Conservation (phyloP, 2,113 vertebrate genomes). For the Chloroceryle aenea region DNA sequence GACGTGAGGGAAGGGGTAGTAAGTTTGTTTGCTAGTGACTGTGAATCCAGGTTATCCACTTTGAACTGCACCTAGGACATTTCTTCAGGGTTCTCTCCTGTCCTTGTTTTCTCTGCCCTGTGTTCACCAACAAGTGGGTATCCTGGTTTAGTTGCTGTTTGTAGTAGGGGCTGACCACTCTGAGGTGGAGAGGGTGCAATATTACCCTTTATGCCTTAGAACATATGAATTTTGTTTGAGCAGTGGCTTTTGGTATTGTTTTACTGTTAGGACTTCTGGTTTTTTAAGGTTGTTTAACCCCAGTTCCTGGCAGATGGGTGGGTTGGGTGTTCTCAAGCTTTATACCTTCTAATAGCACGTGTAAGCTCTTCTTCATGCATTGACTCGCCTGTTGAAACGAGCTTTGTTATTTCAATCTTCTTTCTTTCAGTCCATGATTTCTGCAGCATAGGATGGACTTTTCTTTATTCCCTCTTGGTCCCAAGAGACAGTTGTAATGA, state of each 20-base stretch:
- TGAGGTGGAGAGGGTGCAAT: not conserved
- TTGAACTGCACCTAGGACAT: rapidly evolving
- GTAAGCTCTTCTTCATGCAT: not conserved
- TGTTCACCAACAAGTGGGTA: not conserved
- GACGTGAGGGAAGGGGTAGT: not conserved
- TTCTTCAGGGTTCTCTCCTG: not conserved
- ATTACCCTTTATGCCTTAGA: not conserved
- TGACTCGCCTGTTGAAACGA: not conserved
- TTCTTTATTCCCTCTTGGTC: not conserved
- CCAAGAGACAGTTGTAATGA: not conserved
- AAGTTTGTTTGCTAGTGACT: not conserved
- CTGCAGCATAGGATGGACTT: not conserved
- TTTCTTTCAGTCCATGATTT: not conserved
- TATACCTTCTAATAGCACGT: not conserved
- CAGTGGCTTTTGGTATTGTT: not conserved
- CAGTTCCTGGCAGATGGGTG: not conserved
- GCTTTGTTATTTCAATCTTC: rapidly evolving
- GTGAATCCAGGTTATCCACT: not conserved
- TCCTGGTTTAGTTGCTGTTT: not conserved
- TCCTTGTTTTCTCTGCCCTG: not conserved
- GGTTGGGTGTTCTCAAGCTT: rapidly evolving
- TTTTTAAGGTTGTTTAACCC: not conserved
- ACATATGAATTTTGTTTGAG: not conserved
- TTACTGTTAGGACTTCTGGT: not conserved
- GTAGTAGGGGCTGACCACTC: not conserved